These are phyloP conservation scores for Cheirogaleus medius DNA, from an alignment of 2,113 vertebrate species.

Conservation along the genomic window DNA sequence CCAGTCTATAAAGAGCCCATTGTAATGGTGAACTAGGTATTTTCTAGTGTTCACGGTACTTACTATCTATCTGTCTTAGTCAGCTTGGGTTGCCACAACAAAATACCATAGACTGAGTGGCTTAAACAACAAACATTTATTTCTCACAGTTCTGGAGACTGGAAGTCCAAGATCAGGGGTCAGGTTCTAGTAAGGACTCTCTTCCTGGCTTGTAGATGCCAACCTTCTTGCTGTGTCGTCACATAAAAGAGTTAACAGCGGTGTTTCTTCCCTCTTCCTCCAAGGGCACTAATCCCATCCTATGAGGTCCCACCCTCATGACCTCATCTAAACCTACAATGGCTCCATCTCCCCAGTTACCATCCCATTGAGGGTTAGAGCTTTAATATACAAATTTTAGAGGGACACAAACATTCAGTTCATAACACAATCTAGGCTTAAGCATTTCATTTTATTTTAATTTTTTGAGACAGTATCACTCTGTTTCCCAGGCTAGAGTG, in stretches of 20 bases:
- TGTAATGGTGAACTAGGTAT: neutral
- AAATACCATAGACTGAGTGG: neutral
- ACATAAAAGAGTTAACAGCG: neutral
- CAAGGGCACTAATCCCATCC: neutral
- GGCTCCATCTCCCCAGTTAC: neutral
- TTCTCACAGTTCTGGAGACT: constrained; percentile 5
- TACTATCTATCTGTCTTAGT: neutral
- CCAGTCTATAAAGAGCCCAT: neutral
- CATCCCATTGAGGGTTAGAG: neutral
- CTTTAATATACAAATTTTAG: neutral
- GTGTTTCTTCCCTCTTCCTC: neutral
- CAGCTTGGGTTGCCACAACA: neutral
- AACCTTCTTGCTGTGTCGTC: neutral
- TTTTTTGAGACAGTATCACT: too few relatives aligned
- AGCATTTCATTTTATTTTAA: too few relatives aligned
- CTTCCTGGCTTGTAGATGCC: neutral
- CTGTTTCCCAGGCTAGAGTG: too few relatives aligned
- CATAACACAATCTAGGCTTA: neutral
- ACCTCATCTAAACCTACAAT: neutral
- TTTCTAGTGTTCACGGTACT: neutral
- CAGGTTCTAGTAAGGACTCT: neutral
- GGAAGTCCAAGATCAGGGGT: neutral
- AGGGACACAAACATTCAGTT: neutral
- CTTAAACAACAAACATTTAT: neutral
- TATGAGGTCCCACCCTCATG: neutral